Percentiles rank a stretch among this genome's conserved stretches.
Evolutionary conservation across 2,797 vertebrate species (phyloP).

Genomic region (Channa striata): DNA sequence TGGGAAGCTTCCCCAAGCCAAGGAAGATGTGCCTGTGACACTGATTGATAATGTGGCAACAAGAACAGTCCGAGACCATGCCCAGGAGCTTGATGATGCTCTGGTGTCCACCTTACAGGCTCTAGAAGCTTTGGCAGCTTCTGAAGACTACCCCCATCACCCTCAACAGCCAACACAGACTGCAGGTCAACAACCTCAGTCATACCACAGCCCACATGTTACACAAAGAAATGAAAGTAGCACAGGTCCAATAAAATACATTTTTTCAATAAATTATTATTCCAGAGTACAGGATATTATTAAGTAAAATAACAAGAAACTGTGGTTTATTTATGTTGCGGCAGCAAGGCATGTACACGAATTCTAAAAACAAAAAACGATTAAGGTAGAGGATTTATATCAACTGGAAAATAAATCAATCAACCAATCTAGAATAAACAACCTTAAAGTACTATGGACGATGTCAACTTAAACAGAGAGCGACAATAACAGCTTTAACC

Average conservation of each 20-base stretch:
- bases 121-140: constrained; percentile 96
- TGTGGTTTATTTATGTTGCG: neutral
- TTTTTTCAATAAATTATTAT: constrained; percentile 23
- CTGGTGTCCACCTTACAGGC: constrained; percentile 98
- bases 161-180: constrained; percentile 94
- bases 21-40: constrained; percentile 94
- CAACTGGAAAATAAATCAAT: neutral
- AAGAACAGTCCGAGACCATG: constrained; percentile 95
- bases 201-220: constrained; percentile 55
- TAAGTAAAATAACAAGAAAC: constrained; percentile 19
- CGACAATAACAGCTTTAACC: constrained; percentile 1
- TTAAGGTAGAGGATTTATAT: neutral
- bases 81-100: constrained; percentile 97
- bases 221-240: constrained; percentile 50
- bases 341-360: neutral
- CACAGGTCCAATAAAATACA: constrained; percentile 18
- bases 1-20: constrained; percentile 79
- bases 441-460: neutral
- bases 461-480: neutral
- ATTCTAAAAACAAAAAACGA: neutral
- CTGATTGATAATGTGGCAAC: constrained; percentile 94
- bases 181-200: constrained; percentile 91
- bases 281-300: neutral
- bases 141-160: constrained; percentile 95
- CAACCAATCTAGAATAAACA: neutral